Evolutionary conservation across 2,888 invertebrate genomes (phyloP).

Genomic region (Macroteleia sp.): DNA sequence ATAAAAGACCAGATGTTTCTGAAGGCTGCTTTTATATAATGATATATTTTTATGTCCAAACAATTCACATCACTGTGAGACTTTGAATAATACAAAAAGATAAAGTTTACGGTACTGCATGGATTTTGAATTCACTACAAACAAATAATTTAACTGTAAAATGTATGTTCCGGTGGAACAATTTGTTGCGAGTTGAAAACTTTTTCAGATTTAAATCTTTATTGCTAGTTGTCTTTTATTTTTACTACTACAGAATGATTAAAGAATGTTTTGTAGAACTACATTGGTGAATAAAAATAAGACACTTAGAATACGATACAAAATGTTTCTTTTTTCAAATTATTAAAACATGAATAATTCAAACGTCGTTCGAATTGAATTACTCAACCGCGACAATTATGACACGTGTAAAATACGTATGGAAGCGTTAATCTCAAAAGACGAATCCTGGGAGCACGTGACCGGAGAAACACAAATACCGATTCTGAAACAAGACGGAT

Average conservation of each 20-base stretch:
- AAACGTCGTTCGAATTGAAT: conserved; percentile 4
- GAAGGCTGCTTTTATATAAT: conserved; percentile 31
- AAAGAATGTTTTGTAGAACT: too few species aligned
- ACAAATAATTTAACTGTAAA: too few species aligned
- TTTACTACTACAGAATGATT: too few species aligned
- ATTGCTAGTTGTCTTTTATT: too few species aligned
- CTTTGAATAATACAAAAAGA: conserved; percentile 35
- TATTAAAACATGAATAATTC: not conserved
- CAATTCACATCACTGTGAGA: conserved; percentile 18
- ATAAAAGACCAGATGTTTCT: conserved; percentile 39
- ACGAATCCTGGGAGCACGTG: conserved; percentile 4
- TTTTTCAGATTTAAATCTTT: too few species aligned
- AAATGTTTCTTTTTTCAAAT: too few species aligned
- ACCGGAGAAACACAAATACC: not conserved
- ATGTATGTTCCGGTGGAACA: too few species aligned
- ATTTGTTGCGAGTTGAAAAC: too few species aligned
- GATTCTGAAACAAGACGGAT: not conserved
- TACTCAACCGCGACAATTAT: conserved; percentile 9
- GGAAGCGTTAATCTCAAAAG: conserved; percentile 4
- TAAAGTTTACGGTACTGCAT: conserved; percentile 27
- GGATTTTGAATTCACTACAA: conserved; percentile 11
- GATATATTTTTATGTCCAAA: conserved; percentile 39
- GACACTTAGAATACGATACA: too few species aligned
- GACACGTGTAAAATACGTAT: conserved; percentile 22
- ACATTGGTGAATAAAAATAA: too few species aligned